Base-by-base conservation (phyloP, 2,888 invertebrate genomes). In the Hypomecis punctinalis region DNA sequence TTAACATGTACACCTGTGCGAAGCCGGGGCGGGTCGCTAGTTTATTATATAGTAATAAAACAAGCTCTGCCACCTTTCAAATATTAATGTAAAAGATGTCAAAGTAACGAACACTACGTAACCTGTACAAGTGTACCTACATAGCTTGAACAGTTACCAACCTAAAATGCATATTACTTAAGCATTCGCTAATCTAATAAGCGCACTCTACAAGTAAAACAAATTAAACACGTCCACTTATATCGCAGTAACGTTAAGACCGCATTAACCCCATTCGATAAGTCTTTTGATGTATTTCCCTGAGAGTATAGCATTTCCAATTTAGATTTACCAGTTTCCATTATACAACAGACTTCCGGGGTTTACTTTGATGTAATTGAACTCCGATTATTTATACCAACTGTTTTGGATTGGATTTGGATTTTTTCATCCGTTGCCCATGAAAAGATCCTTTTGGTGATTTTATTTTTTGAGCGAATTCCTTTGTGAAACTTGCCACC, bases 261-360 rank as follows among this genome's bases (percentile, higher is more conserved):
- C 43, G 49, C 65, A 61, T 61, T 57, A 66, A 61, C 61, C 61
- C 45, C 48, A 42, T 57, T 65, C 23, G 51, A 61, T 51, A 61
- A 61, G 6, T 61, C 61, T 57, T 66, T 66, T 66, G 61, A 66
- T 56, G 60, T 57, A 49, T 61, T 66, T 66, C 65, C 61, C 61
- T 53, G 42, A 52, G 60, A 60, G 61, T 53, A 47, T 36, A 45
- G 43, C 56, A 61, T 61, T 60, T 61, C 61, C 61, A 66, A 60
- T 66, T 66, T 61, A 53, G 53, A 68, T 57, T 67, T 61, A 43
- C 63, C 54, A 45, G 66, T 61, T 66, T 61, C 59, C 58, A 66
- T 66, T 66, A 53, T 48, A 37, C 55, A 55, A 37, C 56, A 48
- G 53, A 51, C 54, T 59, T 63, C 61, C 59, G 63, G 49, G 42